Evolutionary conservation across 2,888 invertebrate species (phyloP).

Genomic region (Andricus quercusramuli): DNA sequence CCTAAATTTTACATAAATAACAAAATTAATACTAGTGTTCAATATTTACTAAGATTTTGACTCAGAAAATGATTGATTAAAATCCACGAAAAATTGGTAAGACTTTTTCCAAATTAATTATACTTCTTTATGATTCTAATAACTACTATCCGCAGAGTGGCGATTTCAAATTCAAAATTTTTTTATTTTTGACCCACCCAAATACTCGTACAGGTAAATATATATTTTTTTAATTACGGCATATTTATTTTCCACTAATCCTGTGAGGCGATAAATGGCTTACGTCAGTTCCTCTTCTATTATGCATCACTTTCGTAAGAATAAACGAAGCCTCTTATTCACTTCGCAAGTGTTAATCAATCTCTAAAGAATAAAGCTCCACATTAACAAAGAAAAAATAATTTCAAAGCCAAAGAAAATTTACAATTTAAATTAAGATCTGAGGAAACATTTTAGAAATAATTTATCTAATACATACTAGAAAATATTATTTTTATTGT

Average conservation of each 20-base stretch:
- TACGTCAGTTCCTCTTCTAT: slow-evolving; percentile 31
- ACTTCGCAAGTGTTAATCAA: slow-evolving; percentile 10
- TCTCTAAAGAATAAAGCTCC: slow-evolving; percentile 2
- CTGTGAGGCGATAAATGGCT: slow-evolving; percentile 18
- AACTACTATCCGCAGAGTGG: no score
- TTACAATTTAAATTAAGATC: not conserved
- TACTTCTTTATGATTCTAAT: no score
- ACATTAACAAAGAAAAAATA: not conserved
- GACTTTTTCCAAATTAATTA: no score
- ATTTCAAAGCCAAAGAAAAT: slow-evolving; percentile 5
- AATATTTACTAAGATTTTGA: no score
- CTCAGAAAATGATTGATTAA: no score
- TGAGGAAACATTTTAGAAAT: not conserved
- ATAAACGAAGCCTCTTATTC: not conserved
- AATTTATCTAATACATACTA: not conserved
- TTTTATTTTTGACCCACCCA: no score
- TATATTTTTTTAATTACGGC: slow-evolving; percentile 15
- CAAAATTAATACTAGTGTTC: no score
- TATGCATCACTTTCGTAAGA: slow-evolving; percentile 28
- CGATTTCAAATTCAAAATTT: no score
- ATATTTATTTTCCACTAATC: not conserved
- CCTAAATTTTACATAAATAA: no score
- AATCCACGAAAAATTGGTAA: no score
- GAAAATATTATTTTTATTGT: not conserved
- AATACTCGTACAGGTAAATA: not conserved